Evolutionary conservation across 1,140 invertebrate species (phyloP).

Genomic region (Brachionus manjavacas): DNA sequence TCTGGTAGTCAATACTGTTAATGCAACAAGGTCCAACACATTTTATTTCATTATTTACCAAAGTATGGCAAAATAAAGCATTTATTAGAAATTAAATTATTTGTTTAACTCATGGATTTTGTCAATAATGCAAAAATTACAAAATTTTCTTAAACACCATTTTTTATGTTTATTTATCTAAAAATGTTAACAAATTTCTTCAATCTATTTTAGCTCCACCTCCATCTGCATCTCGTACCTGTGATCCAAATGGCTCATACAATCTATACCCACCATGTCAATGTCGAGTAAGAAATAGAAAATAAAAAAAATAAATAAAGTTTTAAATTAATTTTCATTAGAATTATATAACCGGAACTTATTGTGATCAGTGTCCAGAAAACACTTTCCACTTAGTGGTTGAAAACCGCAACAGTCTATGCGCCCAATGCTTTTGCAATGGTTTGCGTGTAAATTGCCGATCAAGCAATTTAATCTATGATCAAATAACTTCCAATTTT

Average conservation of each 20-base stretch:
- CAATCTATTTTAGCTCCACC: background rate
- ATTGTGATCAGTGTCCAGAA: constrained; percentile 79
- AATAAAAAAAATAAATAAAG: too few species aligned
- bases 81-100: too few species aligned
- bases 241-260: background rate
- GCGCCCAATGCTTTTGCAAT: constrained; percentile 96
- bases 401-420: constrained; percentile 74
- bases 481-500: background rate
- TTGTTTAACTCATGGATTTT: too few species aligned
- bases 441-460: constrained; percentile 79
- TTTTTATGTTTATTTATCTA: too few species aligned
- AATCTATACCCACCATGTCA: background rate
- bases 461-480: constrained; percentile 12
- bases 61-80: too few species aligned
- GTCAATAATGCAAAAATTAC: too few species aligned
- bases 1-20: too few species aligned
- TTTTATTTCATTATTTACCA: too few species aligned
- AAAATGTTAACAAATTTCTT: background rate
- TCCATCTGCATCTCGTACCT: background rate
- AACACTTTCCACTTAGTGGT: constrained; percentile 85
- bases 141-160: too few species aligned
- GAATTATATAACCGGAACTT: constrained; percentile 64
- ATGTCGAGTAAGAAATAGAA: constrained; percentile 28
- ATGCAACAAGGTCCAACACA: too few species aligned
- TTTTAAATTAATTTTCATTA: background rate